Percentiles rank a stretch among this genome's conserved stretches.
These are phyloP conservation scores for Harpagoxenus sublaevis DNA, from an alignment of 2,888 invertebrate genomes.

Conservation along the genomic window DNA sequence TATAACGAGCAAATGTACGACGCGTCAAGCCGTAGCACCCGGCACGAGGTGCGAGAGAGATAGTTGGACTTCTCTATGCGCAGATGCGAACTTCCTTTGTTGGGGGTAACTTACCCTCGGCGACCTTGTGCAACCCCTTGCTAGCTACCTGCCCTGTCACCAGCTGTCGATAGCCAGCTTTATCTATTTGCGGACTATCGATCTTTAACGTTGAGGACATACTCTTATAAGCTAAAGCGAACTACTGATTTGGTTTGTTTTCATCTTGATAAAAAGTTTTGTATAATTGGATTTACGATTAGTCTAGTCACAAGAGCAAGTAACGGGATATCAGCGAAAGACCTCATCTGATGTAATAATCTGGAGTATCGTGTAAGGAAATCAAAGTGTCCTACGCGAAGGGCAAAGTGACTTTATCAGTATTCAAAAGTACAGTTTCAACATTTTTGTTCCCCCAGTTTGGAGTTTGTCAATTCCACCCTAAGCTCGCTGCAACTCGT, in stretches of 20 bases:
- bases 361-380: neutral
- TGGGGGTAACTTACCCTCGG: conserved; percentile 79
- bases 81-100: conserved; percentile 75
- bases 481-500: neutral
- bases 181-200: conserved; percentile 71
- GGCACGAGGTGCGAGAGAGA: conserved; percentile 59
- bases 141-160: conserved; percentile 72
- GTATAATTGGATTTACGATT: neutral
- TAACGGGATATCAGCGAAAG: neutral
- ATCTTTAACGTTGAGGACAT: conserved; percentile 37
- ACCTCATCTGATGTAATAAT: neutral
- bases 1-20: conserved; percentile 70
- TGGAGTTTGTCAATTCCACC: neutral
- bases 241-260: neutral
- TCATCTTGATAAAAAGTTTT: neutral
- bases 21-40: conserved; percentile 71
- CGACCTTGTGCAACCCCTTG: conserved; percentile 79
- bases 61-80: conserved; percentile 68
- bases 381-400: neutral
- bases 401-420: neutral
- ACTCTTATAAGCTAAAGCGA: conserved; percentile 7
- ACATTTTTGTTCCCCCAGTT: neutral
- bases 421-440: neutral
- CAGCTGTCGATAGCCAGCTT: conserved; percentile 71
- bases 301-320: neutral